phyloP scores from a whole-genome alignment of 2,888 invertebrate genomes.

The Gymnoscelis rufifasciata region DNA sequence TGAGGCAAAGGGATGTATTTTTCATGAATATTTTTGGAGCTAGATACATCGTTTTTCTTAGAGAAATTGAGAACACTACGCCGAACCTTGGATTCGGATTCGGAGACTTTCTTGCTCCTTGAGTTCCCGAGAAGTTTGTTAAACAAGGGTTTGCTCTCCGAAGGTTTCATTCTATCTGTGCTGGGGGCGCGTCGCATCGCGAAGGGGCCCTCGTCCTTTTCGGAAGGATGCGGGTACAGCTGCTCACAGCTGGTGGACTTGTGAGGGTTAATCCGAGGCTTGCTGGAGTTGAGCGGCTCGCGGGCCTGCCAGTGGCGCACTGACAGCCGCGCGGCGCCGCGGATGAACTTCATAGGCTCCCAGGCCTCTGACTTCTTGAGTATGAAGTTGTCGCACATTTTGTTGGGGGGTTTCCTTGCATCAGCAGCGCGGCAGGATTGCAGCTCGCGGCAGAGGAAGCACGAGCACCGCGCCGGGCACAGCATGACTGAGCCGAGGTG shows the following conservation, averaged over 20 bases:
- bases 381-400: conserved; percentile 76
- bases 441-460: conserved; percentile 86
- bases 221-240: conserved; percentile 60
- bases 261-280: conserved; percentile 57
- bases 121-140: conserved; percentile 69
- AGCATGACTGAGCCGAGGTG: conserved; percentile 78
- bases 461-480: conserved; percentile 85
- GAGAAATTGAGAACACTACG: conserved; percentile 66
- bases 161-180: conserved; percentile 65
- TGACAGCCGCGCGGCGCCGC: conserved; percentile 72
- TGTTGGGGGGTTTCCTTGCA: conserved; percentile 63
- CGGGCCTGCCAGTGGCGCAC: conserved; percentile 76
- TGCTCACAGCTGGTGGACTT: conserved; percentile 76
- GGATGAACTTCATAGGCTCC: conserved; percentile 71
- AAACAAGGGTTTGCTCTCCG: conserved; percentile 66
- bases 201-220: conserved; percentile 58
- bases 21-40: conserved; percentile 64
- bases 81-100: conserved; percentile 57
- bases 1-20: conserved; percentile 69
- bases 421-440: conserved; percentile 80
- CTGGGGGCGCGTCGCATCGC: conserved; percentile 72
- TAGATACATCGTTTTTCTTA: conserved; percentile 54
- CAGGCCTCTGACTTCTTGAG: conserved; percentile 75
- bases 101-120: conserved; percentile 61
- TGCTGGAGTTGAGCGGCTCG: conserved; percentile 65